A percentile compares a stretch with the other conserved stretches of the same genome.
phyloP scores from a whole-genome alignment of 2,888 invertebrate species.

The Drosophila neotestacea region DNA sequence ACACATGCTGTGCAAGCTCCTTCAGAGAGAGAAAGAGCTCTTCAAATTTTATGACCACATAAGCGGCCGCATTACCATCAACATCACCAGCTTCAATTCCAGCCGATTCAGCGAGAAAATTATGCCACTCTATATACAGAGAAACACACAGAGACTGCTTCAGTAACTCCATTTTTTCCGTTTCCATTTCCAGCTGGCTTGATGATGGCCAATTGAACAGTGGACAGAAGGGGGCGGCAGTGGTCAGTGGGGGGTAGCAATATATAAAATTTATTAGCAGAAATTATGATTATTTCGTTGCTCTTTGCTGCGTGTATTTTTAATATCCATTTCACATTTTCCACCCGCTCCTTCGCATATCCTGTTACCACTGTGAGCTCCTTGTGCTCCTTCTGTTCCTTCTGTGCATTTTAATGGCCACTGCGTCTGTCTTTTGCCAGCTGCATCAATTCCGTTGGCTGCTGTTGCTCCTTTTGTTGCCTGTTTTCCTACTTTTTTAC shows the following conservation, averaged over 20 bases:
- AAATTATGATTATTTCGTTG: constrained; percentile 81
- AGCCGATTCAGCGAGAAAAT: constrained; percentile 69
- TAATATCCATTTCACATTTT: constrained; percentile 73
- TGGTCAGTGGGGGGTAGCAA: constrained; percentile 51
- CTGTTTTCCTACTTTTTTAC: constrained; percentile 10
- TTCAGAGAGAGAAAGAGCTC: constrained; percentile 37
- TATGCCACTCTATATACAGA: constrained; percentile 22
- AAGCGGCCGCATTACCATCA: constrained; percentile 64
- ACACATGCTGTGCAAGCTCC: constrained; percentile 35
- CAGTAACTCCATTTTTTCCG: neutral
- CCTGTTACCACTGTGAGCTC: constrained; percentile 1
- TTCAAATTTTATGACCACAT: constrained; percentile 75
- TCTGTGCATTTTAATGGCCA: constrained; percentile 75
- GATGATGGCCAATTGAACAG: neutral
- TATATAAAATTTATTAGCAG: constrained; percentile 81
- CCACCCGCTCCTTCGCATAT: constrained; percentile 3
- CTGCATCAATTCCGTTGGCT: constrained; percentile 72
- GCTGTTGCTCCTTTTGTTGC: constrained; percentile 21
- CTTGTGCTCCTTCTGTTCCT: constrained; percentile 19
- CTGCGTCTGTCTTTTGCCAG: constrained; percentile 65
- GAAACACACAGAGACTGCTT: neutral
- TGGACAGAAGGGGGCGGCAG: constrained; percentile 1
- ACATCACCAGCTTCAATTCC: constrained; percentile 36
- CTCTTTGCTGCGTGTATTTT: constrained; percentile 76
- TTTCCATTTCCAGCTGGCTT: constrained; percentile 9